phyloP scores from a whole-genome alignment of 2,888 invertebrate species.

The Cantharis nigra region DNA sequence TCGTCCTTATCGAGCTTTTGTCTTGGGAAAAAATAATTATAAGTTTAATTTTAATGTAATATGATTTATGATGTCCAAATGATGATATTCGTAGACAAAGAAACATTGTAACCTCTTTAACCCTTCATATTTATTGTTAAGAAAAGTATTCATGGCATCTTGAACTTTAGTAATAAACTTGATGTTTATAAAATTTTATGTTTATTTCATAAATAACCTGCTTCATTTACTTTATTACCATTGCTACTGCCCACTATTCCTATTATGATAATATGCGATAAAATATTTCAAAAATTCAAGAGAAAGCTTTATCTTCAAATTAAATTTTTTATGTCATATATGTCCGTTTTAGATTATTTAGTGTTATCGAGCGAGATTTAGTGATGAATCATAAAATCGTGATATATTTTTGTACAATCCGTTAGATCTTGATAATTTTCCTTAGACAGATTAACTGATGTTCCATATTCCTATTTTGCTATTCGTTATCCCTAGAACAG shows the following conservation, averaged over 20 bases:
- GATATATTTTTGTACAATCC: background rate
- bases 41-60: background rate
- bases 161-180: background rate
- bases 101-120: background rate
- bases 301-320: background rate
- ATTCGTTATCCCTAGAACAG: background rate
- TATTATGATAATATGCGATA: background rate
- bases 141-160: background rate
- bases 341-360: background rate
- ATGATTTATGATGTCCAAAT: background rate
- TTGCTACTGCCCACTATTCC: background rate
- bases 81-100: background rate
- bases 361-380: background rate
- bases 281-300: background rate
- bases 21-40: background rate
- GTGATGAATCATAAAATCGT: background rate
- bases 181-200: background rate
- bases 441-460: background rate
- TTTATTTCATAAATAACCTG: background rate
- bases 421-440: background rate
- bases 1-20: background rate
- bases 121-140: background rate
- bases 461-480: background rate
- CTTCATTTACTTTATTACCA: background rate
- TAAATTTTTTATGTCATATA: background rate